Conservation (phyloP, 2,113 vertebrate species). For the Speoplatyrhinus poulsoni region DNA sequence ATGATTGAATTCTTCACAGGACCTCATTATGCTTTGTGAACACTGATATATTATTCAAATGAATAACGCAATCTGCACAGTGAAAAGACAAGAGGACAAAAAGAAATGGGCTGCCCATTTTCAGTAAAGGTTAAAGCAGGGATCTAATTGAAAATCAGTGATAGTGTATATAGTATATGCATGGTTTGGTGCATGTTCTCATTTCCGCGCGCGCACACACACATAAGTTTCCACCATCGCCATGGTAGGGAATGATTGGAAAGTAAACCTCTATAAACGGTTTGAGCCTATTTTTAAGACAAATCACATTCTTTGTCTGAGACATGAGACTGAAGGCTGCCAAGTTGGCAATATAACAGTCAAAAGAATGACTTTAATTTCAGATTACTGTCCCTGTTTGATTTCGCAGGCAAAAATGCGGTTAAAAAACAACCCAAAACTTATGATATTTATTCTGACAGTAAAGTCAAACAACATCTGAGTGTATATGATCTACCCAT, state of each 20-base stretch:
- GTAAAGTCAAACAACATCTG: too few relatives aligned
- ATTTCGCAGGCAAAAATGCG: too few relatives aligned
- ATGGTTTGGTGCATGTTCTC: conserved; percentile 27
- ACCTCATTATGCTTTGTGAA: conserved; percentile 69
- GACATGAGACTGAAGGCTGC: too few relatives aligned
- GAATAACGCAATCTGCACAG: conserved; percentile 60
- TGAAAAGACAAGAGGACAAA: conserved; percentile 63
- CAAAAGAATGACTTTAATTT: too few relatives aligned
- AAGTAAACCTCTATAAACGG: conserved; percentile 43
- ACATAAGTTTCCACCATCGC: neutral
- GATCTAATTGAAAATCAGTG: conserved; percentile 37
- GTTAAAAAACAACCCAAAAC: too few relatives aligned
- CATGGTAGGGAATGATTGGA: conserved; percentile 38
- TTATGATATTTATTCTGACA: too few relatives aligned
- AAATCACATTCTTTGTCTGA: too few relatives aligned
- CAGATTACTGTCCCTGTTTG: too few relatives aligned
- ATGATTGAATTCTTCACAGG: conserved; percentile 76
- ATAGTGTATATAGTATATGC: conserved; percentile 14
- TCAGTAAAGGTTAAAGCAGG: conserved; percentile 46
- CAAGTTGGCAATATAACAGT: too few relatives aligned
- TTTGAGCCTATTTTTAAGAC: conserved; percentile 55
- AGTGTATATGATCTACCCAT: too few relatives aligned
- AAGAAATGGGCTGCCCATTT: conserved; percentile 53
- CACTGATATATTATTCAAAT: conserved; percentile 74
- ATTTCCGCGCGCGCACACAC: conserved; percentile 27